Evolutionary conservation across 53 echinoderm and acorn worm genomes (phyloP), one percentile per base, ranked within the genome.

Genomic region (Arbacia lixula): DNA sequence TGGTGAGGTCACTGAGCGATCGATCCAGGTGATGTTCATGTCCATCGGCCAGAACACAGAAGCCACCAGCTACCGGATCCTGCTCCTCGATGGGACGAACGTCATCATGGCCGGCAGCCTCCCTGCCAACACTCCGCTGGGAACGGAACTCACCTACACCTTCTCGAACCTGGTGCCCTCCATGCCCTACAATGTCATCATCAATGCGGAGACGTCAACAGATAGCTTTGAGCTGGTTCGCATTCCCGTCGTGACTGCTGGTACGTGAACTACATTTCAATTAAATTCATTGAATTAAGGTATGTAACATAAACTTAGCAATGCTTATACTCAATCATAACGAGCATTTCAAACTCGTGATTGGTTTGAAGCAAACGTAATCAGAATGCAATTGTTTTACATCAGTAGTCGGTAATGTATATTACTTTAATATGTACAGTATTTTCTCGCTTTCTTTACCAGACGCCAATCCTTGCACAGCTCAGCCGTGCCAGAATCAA

Each of bases 401-500:
- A n/a, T n/a, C n/a, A n/a, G n/a, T n/a, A n/a, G n/a, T n/a, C n/a
- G n/a, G n/a, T n/a, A n/a, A n/a, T n/a, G n/a, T n/a, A n/a, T n/a
- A n/a, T n/a, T n/a, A n/a, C n/a, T n/a, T n/a, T n/a, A n/a, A n/a
- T n/a, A n/a, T n/a, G n/a, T n/a, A n/a, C n/a, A n/a, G n/a, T n/a
- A n/a, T n/a, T n/a, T n/a, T n/a, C n/a, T n/a, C n/a, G n/a, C n/a
- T n/a, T n/a, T n/a, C n/a, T n/a, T n/a, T n/a, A n/a, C n/a, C 72
- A 87, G 87, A 26, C 26, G 30, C 71, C 12, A 78, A 87, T 30
- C 68, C 76, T n/a, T 93, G 93, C 32, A 77, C 34, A 34, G 78
- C 71, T 26, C 75, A 71, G 36, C 90, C 91, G 19, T 93, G 93
- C 33, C 31, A 54, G 6, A 93, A 93, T 64, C 81, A 75, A 43